phyloP scores from a whole-genome alignment of 2,888 invertebrate genomes.

The Galeruca laticollis region DNA sequence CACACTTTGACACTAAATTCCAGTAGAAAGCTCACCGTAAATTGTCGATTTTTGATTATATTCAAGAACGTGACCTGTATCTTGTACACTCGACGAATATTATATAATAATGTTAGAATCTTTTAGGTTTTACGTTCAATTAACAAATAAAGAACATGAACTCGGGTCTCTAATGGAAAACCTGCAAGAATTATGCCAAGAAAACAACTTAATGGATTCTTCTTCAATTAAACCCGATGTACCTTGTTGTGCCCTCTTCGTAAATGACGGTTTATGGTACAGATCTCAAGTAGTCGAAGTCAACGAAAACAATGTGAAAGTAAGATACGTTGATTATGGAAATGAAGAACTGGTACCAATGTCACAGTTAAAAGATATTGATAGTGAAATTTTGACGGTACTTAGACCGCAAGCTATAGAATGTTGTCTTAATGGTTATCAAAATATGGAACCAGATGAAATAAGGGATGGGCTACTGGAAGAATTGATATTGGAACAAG shows the following conservation, averaged over 20 bases:
- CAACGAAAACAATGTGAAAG: constrained; percentile 65
- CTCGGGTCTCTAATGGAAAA: constrained; percentile 77
- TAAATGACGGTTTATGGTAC: constrained; percentile 89
- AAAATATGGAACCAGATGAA: constrained; percentile 70
- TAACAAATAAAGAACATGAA: constrained; percentile 72
- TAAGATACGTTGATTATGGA: constrained; percentile 96
- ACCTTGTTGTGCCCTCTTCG: constrained; percentile 85
- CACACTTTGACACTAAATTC: no score
- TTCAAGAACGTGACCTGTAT: no score
- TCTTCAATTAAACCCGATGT: constrained; percentile 69
- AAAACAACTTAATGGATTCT: constrained; percentile 57
- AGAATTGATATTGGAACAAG: constrained; percentile 75
- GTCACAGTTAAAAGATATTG: constrained; percentile 74
- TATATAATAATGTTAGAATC: not conserved
- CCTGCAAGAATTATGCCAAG: constrained; percentile 72
- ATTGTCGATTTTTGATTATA: no score
- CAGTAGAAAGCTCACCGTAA: no score
- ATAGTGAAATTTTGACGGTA: constrained; percentile 72
- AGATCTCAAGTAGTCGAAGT: constrained; percentile 79
- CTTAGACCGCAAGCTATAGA: constrained; percentile 82
- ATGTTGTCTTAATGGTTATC: constrained; percentile 79
- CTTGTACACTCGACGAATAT: no score
- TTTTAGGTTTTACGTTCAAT: constrained; percentile 77
- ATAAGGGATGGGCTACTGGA: constrained; percentile 75
- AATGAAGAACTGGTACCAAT: constrained; percentile 85